phyloP scores from a whole-genome alignment of 2,797 vertebrate species.

The Aldrovandia affinis region DNA sequence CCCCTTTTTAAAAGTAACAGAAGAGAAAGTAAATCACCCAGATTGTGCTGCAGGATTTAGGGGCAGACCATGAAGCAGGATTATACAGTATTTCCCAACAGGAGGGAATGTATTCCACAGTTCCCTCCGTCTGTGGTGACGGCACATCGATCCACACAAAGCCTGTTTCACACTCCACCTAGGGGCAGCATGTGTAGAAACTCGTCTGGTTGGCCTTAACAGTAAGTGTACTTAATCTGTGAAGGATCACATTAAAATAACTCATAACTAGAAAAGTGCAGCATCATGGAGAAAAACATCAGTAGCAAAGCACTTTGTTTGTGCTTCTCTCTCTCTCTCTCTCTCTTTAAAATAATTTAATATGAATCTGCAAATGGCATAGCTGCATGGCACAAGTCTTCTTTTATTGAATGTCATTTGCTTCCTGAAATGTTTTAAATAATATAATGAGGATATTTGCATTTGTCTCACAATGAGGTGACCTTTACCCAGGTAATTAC shows the following conservation, averaged over 20 bases:
- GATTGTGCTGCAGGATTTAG: background rate
- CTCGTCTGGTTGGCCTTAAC: background rate
- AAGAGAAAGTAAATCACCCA: background rate
- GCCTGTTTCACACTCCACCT: too few species aligned
- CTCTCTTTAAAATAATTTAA: constrained; percentile 44
- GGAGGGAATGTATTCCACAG: background rate
- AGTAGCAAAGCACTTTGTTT: background rate
- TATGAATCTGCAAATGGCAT: background rate
- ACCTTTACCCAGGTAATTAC: constrained; percentile 91
- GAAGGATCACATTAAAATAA: background rate
- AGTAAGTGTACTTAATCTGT: background rate
- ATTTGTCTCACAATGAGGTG: constrained; percentile 80
- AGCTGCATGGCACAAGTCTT: background rate
- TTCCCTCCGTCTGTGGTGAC: background rate
- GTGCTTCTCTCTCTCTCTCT: constrained; percentile 32
- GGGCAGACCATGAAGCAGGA: background rate
- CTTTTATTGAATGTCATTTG: constrained; percentile 76
- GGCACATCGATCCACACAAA: background rate
- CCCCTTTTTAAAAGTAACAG: too few species aligned
- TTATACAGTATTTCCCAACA: background rate
- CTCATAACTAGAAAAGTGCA: background rate
- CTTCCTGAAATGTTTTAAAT: constrained; percentile 75
- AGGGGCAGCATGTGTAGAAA: background rate
- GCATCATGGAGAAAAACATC: background rate
- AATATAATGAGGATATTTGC: constrained; percentile 85